Evolutionary conservation across 2,797 vertebrate species (phyloP).

Genomic region (Gallinago stenura): DNA sequence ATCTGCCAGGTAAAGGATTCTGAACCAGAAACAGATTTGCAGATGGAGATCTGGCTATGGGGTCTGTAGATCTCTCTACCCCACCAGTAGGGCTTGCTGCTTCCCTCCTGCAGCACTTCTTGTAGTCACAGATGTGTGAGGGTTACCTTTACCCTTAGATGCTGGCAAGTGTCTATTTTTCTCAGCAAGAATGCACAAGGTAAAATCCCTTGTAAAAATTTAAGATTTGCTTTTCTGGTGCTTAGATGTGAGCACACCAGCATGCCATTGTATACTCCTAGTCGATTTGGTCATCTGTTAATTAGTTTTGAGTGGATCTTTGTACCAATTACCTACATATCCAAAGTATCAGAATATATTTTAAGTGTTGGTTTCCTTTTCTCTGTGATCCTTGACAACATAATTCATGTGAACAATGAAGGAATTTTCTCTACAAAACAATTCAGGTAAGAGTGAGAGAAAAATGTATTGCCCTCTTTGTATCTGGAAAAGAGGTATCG

Average conservation of each 20-base stretch:
- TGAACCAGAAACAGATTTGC: neutral
- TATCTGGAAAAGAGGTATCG: neutral
- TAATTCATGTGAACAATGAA: neutral
- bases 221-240: neutral
- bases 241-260: neutral
- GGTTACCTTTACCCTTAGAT: neutral
- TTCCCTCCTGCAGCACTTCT: neutral
- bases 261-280: neutral
- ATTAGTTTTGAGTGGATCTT: neutral
- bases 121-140: neutral
- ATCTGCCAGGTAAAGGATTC: neutral
- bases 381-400: neutral
- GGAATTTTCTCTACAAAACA: neutral
- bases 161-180: neutral
- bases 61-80: neutral
- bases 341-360: neutral
- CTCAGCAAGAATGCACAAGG: neutral
- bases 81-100: neutral
- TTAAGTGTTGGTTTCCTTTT: neutral
- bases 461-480: neutral
- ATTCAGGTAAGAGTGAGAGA: neutral
- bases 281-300: neutral
- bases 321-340: neutral
- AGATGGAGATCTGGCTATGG: neutral
- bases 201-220: neutral